Percentiles rank a stretch among this genome's conserved stretches.
Conservation (phyloP, 1,140 invertebrate species). For the Drosophila lowei region DNA sequence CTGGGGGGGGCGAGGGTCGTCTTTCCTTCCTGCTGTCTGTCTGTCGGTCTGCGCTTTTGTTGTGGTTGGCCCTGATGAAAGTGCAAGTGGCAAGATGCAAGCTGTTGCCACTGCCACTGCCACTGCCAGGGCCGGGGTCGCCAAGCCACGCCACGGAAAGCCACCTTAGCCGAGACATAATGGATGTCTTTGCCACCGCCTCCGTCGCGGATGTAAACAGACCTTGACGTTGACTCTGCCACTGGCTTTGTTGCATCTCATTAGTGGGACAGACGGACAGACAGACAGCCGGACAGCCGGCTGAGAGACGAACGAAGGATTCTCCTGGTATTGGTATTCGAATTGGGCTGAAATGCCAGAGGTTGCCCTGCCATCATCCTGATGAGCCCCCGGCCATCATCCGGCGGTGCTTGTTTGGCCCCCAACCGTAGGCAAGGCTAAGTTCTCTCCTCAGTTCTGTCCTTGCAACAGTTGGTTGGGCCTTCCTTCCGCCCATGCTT, state of each 20-base stretch:
- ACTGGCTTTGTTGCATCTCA: constrained; percentile 63
- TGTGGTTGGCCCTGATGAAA: constrained; percentile 42
- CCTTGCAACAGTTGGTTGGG: constrained; percentile 39
- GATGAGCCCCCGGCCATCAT: constrained; percentile 5
- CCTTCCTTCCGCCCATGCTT: constrained; percentile 10
- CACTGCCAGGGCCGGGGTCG: constrained; percentile 16
- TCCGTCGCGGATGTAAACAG: constrained; percentile 75
- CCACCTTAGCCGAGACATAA: constrained; percentile 50
- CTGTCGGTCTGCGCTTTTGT: constrained; percentile 34
- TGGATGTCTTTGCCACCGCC: constrained; percentile 50
- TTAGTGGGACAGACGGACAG: constrained; percentile 48
- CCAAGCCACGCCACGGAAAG: not conserved
- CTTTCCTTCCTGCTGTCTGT: not conserved
- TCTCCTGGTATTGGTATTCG: constrained; percentile 37
- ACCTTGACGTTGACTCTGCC: constrained; percentile 62
- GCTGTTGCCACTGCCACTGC: constrained; percentile 56
- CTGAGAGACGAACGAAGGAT: constrained; percentile 6
- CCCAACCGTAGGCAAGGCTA: constrained; percentile 49
- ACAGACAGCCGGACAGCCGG: constrained; percentile 7
- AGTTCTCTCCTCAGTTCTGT: not conserved
- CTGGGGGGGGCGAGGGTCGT: not conserved
- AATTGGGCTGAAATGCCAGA: constrained; percentile 55
- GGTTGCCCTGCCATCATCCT: constrained; percentile 12
- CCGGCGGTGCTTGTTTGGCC: constrained; percentile 35
- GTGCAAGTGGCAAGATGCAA: constrained; percentile 49